phyloP scores from a whole-genome alignment of 2,113 vertebrate species.

The Channa maculata region DNA sequence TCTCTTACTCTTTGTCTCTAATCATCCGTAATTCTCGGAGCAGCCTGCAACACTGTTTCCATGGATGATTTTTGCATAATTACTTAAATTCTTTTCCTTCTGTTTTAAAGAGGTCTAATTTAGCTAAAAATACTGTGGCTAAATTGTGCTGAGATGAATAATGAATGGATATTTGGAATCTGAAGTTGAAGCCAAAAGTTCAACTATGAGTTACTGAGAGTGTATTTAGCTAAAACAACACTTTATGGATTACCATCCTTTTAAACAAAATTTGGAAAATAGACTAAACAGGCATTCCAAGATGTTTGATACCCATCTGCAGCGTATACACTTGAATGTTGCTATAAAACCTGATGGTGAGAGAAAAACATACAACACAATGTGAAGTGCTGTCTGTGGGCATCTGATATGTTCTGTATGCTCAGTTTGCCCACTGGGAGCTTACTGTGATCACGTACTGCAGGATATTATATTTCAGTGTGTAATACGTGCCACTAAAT shows the following conservation, averaged over 20 bases:
- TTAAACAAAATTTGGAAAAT: no score
- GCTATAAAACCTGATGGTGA: background rate
- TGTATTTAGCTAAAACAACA: background rate
- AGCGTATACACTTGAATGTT: no score
- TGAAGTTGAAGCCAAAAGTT: conserved; percentile 1
- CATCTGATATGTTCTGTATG: conserved; percentile 20
- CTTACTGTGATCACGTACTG: conserved; percentile 7
- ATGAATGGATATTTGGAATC: conserved; percentile 13
- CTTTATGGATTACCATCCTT: no score
- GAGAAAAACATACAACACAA: background rate
- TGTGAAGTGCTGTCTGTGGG: background rate
- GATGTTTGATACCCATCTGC: no score
- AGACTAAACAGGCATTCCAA: no score
- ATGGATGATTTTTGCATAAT: conserved; percentile 1
- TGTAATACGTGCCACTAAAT: conserved; percentile 46
- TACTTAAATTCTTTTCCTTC: background rate
- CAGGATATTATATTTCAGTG: conserved; percentile 50
- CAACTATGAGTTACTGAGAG: background rate
- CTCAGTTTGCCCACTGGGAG: conserved; percentile 7
- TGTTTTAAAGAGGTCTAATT: conserved; percentile 3
- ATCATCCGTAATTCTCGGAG: background rate
- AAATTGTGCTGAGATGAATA: conserved; percentile 15
- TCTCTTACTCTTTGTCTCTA: conserved; percentile 5
- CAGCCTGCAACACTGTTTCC: background rate
- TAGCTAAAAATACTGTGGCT: background rate